Evolutionary conservation across 2,113 vertebrate species (phyloP).

Genomic region (Lepisosteus osseus): DNA sequence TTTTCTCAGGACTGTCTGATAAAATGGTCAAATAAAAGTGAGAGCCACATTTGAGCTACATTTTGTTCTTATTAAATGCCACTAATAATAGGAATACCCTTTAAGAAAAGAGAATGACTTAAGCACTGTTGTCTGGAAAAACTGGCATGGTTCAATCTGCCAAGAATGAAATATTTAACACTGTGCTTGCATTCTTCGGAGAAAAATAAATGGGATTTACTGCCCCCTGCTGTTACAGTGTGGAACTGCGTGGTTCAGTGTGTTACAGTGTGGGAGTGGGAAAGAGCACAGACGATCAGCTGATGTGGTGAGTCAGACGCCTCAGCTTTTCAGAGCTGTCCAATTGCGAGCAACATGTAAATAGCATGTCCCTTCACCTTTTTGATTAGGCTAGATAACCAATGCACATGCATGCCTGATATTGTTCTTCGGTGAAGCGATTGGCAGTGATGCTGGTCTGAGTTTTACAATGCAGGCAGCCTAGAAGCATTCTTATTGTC

Average conservation of each 20-base stretch:
- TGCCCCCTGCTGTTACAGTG: slow-evolving; percentile 63
- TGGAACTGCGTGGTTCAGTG: slow-evolving; percentile 25
- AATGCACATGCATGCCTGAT: slow-evolving; percentile 48
- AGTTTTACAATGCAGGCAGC: too few species aligned
- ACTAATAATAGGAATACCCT: too few species aligned
- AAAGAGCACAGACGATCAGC: slow-evolving; percentile 4
- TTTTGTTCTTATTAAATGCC: too few species aligned
- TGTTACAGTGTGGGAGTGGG: background rate
- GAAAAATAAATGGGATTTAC: slow-evolving; percentile 56
- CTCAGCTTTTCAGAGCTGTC: slow-evolving; percentile 30
- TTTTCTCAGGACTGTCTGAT: too few species aligned
- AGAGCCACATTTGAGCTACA: too few species aligned
- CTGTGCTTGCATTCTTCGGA: background rate
- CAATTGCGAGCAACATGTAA: slow-evolving; percentile 44
- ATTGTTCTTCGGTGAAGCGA: background rate
- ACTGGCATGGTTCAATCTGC: too few species aligned
- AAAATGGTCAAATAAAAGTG: too few species aligned
- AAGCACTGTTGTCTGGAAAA: too few species aligned
- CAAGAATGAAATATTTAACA: too few species aligned
- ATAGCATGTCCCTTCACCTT: slow-evolving; percentile 37
- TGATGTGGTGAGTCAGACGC: slow-evolving; percentile 10
- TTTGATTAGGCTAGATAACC: slow-evolving; percentile 39
- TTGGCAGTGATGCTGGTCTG: too few species aligned
- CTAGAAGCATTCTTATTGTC: too few species aligned
- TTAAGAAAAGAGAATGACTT: too few species aligned